phyloP scores from a whole-genome alignment of 2,797 vertebrate genomes.

The Poeciliopsis presidionis region DNA sequence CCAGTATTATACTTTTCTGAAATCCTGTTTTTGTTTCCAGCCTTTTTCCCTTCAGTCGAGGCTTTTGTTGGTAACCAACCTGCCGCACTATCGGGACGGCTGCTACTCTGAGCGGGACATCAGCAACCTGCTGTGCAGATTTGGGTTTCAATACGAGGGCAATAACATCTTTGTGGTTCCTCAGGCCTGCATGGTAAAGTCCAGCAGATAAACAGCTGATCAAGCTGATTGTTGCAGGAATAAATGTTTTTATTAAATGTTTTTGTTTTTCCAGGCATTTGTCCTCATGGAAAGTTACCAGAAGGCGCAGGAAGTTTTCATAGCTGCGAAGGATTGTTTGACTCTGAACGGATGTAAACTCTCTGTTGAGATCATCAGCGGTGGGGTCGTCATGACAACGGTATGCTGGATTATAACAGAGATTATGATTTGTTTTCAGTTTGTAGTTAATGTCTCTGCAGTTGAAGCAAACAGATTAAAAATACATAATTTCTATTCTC shows the following conservation, averaged over 20 bases:
- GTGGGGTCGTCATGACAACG: accelerated
- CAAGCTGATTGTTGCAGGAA: background rate
- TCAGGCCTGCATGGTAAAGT: slow-evolving; percentile 46
- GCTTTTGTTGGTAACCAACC: slow-evolving; percentile 30
- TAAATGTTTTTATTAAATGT: background rate
- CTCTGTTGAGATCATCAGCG: accelerated
- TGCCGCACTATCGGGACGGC: slow-evolving; percentile 3
- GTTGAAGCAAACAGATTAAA: background rate
- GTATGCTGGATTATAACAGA: slow-evolving; percentile 1
- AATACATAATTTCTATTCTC: background rate
- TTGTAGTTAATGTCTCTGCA: background rate
- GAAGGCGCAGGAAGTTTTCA: background rate
- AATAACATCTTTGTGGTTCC: slow-evolving; percentile 45
- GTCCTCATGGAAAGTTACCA: background rate
- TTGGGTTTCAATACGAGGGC: slow-evolving; percentile 18
- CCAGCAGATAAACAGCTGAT: background rate
- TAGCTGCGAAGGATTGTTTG: background rate
- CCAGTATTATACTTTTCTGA: background rate
- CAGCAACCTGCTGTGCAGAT: background rate
- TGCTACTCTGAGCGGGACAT: slow-evolving; percentile 49
- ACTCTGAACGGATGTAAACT: background rate
- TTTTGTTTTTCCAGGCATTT: slow-evolving; percentile 50
- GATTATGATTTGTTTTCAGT: background rate
- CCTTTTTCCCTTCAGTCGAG: accelerated
- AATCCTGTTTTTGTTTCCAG: slow-evolving; percentile 18